Conservation (phyloP, 2,888 invertebrate genomes). For the Calameuta pallipes region DNA sequence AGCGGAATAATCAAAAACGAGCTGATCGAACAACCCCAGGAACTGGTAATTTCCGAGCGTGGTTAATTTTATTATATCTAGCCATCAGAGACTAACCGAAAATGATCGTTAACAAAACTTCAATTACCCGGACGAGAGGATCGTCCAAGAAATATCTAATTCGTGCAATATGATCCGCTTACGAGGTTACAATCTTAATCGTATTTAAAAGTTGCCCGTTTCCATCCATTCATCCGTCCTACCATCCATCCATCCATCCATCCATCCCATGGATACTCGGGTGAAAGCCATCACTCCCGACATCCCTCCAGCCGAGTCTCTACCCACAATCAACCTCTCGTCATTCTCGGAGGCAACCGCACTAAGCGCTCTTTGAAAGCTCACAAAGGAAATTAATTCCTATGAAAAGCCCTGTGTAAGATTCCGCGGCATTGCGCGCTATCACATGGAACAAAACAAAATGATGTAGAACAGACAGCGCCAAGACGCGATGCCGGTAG, state of each 20-base stretch:
- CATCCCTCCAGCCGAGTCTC: not conserved
- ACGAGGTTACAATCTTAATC: constrained; percentile 42
- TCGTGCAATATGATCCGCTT: constrained; percentile 42
- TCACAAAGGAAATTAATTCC: constrained; percentile 54
- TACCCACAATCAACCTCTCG: constrained; percentile 41
- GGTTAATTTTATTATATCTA: not conserved
- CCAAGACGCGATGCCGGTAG: not conserved
- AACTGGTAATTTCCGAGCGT: not conserved
- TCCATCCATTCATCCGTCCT: not conserved
- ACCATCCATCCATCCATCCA: not conserved
- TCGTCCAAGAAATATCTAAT: not conserved
- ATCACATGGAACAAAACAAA: not conserved
- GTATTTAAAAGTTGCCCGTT: constrained; percentile 43
- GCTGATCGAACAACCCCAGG: not conserved
- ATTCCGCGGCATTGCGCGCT: constrained; percentile 24
- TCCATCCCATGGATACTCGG: not conserved
- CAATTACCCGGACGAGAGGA: not conserved
- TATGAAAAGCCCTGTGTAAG: constrained; percentile 31
- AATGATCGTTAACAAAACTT: not conserved
- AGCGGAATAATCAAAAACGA: not conserved
- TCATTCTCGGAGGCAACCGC: constrained; percentile 45
- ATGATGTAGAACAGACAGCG: not conserved
- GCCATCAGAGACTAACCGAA: not conserved
- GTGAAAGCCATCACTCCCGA: not conserved
- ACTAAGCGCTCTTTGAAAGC: constrained; percentile 43